Conservation (phyloP, 1,140 invertebrate species). For the Microplitis mediator region DNA sequence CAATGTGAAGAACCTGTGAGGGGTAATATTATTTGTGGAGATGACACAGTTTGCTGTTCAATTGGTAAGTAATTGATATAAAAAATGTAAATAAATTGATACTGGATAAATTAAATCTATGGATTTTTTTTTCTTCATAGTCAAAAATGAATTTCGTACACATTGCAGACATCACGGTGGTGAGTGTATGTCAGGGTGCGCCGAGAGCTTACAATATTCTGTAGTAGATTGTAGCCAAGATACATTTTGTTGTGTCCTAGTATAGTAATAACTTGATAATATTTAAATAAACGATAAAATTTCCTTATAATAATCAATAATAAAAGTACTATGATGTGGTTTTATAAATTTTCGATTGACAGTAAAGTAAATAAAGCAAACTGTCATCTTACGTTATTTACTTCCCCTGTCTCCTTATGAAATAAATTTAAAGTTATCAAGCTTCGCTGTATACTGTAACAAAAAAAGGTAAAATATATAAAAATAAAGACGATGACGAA, state of each 20-base stretch:
- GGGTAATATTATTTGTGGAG: not conserved
- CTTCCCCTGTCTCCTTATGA: not conserved
- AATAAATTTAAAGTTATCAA: conserved; percentile 18
- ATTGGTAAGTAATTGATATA: conserved; percentile 38
- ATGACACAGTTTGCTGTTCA: conserved; percentile 40
- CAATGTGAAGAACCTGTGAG: conserved; percentile 28
- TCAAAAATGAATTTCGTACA: conserved; percentile 42
- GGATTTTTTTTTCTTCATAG: no score
- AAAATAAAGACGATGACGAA: conserved; percentile 29
- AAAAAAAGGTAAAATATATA: conserved; percentile 23
- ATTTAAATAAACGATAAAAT: not conserved
- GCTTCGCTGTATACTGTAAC: conserved; percentile 19
- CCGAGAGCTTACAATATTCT: not conserved
- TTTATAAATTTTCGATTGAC: no score
- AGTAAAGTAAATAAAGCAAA: not conserved
- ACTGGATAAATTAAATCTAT: not conserved
- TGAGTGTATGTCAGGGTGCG: conserved; percentile 41
- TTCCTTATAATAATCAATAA: not conserved
- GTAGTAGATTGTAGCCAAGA: conserved; percentile 37
- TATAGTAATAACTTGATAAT: conserved; percentile 26
- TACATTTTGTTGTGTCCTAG: conserved; percentile 45
- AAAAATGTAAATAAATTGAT: not conserved
- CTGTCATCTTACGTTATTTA: not conserved
- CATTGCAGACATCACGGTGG: conserved; percentile 46
- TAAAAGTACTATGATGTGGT: no score